Conservation (phyloP, 1,140 invertebrate species). For the Penaeus indicus region DNA sequence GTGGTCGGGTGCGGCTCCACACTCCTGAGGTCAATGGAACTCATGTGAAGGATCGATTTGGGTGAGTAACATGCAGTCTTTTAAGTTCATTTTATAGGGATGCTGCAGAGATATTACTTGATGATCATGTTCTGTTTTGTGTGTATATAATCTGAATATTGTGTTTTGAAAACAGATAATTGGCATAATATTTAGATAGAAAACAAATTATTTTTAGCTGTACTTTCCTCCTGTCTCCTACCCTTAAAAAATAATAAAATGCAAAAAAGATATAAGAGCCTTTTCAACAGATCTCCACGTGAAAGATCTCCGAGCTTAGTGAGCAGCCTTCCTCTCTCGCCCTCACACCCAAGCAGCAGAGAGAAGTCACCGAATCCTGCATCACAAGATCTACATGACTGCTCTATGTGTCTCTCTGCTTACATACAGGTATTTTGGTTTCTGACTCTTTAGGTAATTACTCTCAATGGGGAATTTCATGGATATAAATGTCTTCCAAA, state of each 20-base stretch:
- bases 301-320: conserved; percentile 58
- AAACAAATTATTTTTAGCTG: no score
- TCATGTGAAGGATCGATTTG: conserved; percentile 50
- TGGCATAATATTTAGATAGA: no score
- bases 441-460: not conserved
- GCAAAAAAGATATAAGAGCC: not conserved
- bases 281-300: conserved; percentile 35
- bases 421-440: conserved; percentile 46
- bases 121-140: no score
- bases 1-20: conserved; percentile 53
- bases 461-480: not conserved
- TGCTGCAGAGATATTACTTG: no score
- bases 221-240: no score
- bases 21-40: conserved; percentile 45
- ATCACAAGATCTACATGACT: conserved; percentile 54
- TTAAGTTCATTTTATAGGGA: no score
- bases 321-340: conserved; percentile 41
- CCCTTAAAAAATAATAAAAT: not conserved
- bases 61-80: not conserved
- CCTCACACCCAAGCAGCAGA: conserved; percentile 52
- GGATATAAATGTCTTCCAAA: not conserved
- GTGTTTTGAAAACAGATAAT: no score
- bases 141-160: no score
- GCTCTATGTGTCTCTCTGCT: conserved; percentile 57
- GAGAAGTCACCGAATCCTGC: conserved; percentile 60